Base-by-base conservation (phyloP, 2,113 vertebrate species). In the Lophotis ruficrista region DNA sequence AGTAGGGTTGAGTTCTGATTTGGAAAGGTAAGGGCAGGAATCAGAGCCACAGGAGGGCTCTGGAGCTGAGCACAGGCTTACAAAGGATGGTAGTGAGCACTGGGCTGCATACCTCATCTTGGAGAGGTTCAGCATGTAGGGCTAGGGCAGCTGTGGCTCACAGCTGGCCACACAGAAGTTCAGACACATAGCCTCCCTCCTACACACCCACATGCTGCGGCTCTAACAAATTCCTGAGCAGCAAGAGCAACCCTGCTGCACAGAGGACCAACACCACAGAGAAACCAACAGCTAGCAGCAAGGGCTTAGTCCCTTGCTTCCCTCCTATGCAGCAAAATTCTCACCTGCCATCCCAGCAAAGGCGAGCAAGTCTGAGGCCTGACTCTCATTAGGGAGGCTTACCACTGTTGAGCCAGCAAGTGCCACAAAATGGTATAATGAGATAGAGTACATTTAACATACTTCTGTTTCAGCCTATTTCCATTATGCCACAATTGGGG, bases 161-260 rank as follows among this genome's bases (percentile, higher is more conserved):
- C 86, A 83, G 83, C 66, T 92, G 85, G 76, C 83, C 83, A 81
- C 76, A 68, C 51, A 66, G 47, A 16, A 93, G 64, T 47, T 70
- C 47, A 90, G 83, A 61, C 80, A 92, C 18, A n/a, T 7, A 23
- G 37, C 61, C 68, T 92, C 41, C 53, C 53, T 73, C 66, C 89
- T 80, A 53, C 64, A 78, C 90, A 83, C 35, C 30, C 83, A 90
- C 41, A 83, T 21, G 11, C 79, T 58, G 47, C 2, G 5, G 43
- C 70, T 93, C 38, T 77, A 41, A 81, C 28, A 69, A 79, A 89
- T 92, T 88, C 88, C 83, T 75, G 33, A 87, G 76, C 60, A 83
- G 72, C 64, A 70, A 70, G 43, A 88, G 21, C 31, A 90, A 56
- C 56, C 25, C 64, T 68, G 48, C 65, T 35, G 31, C 66, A 72